These are phyloP conservation scores for Neomorphus geoffroyi DNA, from an alignment of 2,797 vertebrate genomes.

Conservation along the genomic window DNA sequence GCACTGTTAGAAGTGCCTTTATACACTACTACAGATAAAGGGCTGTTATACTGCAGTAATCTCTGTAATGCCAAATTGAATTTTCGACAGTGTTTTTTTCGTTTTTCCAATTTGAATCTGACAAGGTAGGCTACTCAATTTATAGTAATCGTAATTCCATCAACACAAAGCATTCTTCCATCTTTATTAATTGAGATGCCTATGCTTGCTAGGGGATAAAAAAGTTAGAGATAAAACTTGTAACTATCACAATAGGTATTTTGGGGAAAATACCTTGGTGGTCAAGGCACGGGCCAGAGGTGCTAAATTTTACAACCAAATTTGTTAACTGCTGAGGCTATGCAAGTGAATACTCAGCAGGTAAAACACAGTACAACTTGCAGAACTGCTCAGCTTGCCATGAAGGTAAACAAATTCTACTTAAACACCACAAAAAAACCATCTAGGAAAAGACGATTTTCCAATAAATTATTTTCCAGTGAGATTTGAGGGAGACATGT, in stretches of 20 bases:
- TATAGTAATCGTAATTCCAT: slow-evolving; percentile 61
- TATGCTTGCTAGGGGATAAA: background rate
- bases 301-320: background rate
- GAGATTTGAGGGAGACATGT: background rate
- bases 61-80: slow-evolving; percentile 74
- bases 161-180: slow-evolving; percentile 20
- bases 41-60: slow-evolving; percentile 68
- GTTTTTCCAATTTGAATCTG: slow-evolving; percentile 61
- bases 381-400: background rate
- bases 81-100: slow-evolving; percentile 59
- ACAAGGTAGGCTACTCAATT: slow-evolving; percentile 58
- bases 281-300: background rate
- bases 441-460: background rate
- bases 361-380: background rate
- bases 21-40: slow-evolving; percentile 74
- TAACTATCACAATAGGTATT: background rate
- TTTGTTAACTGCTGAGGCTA: background rate
- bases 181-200: slow-evolving; percentile 60
- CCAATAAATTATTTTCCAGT: background rate
- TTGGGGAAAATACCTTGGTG: background rate
- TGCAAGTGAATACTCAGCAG: background rate
- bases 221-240: background rate
- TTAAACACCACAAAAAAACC: background rate
- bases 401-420: background rate
- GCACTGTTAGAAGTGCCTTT: slow-evolving; percentile 77